A percentile compares a stretch with the other conserved stretches of the same genome.
Evolutionary conservation across 2,888 invertebrate species (phyloP).

Genomic region (Heliconius aoede): DNA sequence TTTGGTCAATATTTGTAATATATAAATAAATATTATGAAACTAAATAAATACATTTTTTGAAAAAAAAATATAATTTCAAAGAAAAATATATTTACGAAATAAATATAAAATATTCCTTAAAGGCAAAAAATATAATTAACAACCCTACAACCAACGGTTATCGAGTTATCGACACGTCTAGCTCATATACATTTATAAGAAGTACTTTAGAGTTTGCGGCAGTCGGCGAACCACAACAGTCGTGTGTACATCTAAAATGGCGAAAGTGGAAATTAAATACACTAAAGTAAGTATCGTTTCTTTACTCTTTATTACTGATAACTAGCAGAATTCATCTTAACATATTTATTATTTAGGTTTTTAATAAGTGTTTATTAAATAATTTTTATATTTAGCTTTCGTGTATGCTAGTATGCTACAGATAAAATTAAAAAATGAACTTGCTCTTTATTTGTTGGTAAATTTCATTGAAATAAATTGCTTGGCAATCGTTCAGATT

Average conservation of each 20-base stretch:
- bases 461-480: no score
- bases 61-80: no score
- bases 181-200: conserved; percentile 3
- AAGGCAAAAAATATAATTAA: neutral
- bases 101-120: neutral
- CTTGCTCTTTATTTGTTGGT: no score
- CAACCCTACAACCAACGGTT: conserved; percentile 34
- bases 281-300: conserved; percentile 31
- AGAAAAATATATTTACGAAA: no score
- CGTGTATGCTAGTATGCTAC: neutral
- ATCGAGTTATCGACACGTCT: conserved; percentile 16
- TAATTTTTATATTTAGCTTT: neutral
- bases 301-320: neutral
- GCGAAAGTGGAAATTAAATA: conserved; percentile 71
- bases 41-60: no score
- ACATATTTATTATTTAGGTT: neutral
- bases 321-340: neutral
- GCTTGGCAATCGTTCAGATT: no score
- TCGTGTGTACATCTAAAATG: conserved; percentile 64
- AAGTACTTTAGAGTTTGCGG: conserved; percentile 39
- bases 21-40: no score
- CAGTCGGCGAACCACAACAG: conserved; percentile 49
- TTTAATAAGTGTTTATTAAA: neutral
- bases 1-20: no score
- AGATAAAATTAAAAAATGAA: no score